A percentile compares a stretch with the other conserved stretches of the same genome.
phyloP scores from a whole-genome alignment of 2,797 vertebrate species.

The Botia kubotai region DNA sequence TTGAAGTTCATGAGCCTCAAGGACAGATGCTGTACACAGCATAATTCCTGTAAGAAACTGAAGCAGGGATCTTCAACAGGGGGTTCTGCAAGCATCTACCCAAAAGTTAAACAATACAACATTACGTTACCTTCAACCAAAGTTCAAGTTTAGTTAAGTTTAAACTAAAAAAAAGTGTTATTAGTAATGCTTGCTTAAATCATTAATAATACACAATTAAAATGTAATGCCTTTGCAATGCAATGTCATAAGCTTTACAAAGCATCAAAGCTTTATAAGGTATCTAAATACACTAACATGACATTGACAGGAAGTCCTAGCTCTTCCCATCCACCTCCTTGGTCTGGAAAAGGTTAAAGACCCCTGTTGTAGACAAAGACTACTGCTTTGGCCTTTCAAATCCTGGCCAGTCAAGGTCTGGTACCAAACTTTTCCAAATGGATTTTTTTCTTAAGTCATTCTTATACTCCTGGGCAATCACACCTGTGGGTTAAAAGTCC shows the following conservation, averaged over 20 bases:
- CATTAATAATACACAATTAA: no score
- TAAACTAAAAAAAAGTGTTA: no score
- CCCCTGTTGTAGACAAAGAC: not conserved
- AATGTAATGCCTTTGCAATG: no score
- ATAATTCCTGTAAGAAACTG: not conserved
- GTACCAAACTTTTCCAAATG: not conserved
- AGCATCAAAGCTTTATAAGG: no score
- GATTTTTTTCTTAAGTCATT: not conserved
- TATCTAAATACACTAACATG: not conserved
- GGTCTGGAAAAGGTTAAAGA: not conserved
- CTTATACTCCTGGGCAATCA: not conserved
- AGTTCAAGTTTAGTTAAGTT: no score
- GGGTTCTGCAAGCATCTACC: no score
- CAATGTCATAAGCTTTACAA: no score
- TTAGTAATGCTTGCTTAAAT: no score
- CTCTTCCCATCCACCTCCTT: not conserved
- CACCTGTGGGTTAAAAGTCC: not conserved
- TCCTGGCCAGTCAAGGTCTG: not conserved
- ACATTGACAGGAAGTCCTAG: no score
- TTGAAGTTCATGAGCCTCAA: not conserved
- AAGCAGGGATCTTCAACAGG: no score
- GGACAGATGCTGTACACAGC: not conserved
- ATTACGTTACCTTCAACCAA: no score
- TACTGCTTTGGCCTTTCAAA: not conserved
- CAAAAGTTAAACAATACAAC: no score